Percentiles rank a stretch among this genome's conserved stretches.
Conservation (phyloP, 2,797 vertebrate species). For the Acrossocheilus fasciatus region DNA sequence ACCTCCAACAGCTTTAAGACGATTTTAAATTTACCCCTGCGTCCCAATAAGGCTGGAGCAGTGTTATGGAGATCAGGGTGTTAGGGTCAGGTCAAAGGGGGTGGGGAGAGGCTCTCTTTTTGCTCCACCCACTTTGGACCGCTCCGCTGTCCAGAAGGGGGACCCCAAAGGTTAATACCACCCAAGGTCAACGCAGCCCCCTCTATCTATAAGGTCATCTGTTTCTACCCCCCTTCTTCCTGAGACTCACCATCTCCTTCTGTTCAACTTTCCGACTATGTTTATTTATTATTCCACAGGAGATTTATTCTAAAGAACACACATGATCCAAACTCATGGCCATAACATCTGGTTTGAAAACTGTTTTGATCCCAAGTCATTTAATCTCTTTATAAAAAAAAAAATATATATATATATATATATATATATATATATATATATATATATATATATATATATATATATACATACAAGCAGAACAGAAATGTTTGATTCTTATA, state of each 20-base stretch:
- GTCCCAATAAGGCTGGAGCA: conserved; percentile 58
- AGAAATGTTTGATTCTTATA: not conserved
- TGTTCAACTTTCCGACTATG: conserved; percentile 51
- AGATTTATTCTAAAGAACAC: conserved; percentile 28
- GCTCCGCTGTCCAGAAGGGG: conserved; percentile 68
- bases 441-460: no score
- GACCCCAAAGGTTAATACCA: conserved; percentile 63
- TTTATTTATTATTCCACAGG: conserved; percentile 55
- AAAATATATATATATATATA: no score
- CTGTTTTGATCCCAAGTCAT: not conserved
- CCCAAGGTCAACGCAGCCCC: conserved; percentile 58
- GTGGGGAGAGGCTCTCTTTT: conserved; percentile 53
- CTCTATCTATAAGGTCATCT: conserved; percentile 66
- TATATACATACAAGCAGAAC: not conserved
- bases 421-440: no score
- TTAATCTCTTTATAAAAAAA: not conserved
- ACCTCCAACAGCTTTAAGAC: conserved; percentile 69
- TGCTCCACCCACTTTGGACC: conserved; percentile 51
- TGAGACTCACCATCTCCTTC: conserved; percentile 52
- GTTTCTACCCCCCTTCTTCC: conserved; percentile 55
- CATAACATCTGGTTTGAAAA: conserved; percentile 48
- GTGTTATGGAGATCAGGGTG: conserved; percentile 82
- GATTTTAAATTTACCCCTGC: conserved; percentile 72
- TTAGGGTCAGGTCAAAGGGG: conserved; percentile 75
- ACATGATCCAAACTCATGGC: conserved; percentile 33